Evolutionary conservation across 2,888 invertebrate species (phyloP).

Genomic region (Caenorhabditis sulstoni): DNA sequence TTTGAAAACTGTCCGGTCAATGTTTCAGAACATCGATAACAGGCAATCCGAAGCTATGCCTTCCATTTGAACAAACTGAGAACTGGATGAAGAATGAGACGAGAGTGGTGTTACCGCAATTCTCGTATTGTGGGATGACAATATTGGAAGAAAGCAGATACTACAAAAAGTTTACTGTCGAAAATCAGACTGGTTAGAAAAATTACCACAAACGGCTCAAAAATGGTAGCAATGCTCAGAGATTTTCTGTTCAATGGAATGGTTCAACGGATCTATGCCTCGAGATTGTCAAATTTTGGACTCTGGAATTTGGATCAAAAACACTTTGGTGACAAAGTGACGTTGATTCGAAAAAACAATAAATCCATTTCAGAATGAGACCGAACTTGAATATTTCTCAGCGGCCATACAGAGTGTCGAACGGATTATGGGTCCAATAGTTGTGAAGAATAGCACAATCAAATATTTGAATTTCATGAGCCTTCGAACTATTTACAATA

Average conservation of each 20-base stretch:
- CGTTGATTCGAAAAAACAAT: no score
- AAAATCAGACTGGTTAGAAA: no score
- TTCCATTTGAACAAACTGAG: neutral
- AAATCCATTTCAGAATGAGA: slow-evolving; percentile 22
- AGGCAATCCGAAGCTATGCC: slow-evolving; percentile 16
- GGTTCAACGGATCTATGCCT: slow-evolving; percentile 16
- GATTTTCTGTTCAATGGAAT: slow-evolving; percentile 18
- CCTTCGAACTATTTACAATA: slow-evolving; percentile 11
- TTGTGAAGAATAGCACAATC: neutral
- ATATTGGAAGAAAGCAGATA: neutral
- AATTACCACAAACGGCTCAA: slow-evolving; percentile 5
- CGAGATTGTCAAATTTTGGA: slow-evolving; percentile 31
- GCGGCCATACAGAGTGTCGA: slow-evolving; percentile 16
- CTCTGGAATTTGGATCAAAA: slow-evolving; percentile 10
- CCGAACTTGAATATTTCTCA: slow-evolving; percentile 3
- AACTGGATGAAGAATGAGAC: neutral
- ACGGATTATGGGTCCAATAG: slow-evolving; percentile 4
- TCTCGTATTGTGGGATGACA: slow-evolving; percentile 15
- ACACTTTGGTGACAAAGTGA: neutral
- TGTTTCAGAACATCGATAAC: slow-evolving; percentile 2
- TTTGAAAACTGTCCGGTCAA: neutral
- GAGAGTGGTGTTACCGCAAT: slow-evolving; percentile 4
- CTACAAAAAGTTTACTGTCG: slow-evolving; percentile 11
- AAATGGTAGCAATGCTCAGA: slow-evolving; percentile 3
- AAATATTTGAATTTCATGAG: slow-evolving; percentile 10